These are phyloP conservation scores for Ypsolopha sequella DNA, from an alignment of 2,888 invertebrate species.

Conservation along the genomic window DNA sequence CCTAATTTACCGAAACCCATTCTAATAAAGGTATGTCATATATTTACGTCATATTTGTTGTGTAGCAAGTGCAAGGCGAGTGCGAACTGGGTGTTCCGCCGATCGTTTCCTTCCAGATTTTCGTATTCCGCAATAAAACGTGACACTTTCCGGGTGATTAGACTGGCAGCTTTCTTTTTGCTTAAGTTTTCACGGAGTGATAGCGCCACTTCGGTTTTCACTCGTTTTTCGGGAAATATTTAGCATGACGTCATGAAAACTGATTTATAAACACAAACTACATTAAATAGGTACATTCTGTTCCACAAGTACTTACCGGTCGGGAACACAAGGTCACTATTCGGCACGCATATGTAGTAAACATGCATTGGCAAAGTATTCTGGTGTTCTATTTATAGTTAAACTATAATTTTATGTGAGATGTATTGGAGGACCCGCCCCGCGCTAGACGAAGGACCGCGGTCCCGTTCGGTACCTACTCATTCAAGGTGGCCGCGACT, in stretches of 20 bases:
- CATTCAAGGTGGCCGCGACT: neutral
- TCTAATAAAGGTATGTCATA: slow-evolving; percentile 41
- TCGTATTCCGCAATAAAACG: slow-evolving; percentile 4
- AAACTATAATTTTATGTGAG: slow-evolving; percentile 28
- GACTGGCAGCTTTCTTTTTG: neutral
- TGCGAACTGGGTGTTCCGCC: slow-evolving; percentile 36
- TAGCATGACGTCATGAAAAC: slow-evolving; percentile 59
- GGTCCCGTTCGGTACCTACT: neutral
- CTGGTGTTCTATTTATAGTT: slow-evolving; percentile 52
- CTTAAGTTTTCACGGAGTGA: neutral
- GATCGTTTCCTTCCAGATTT: slow-evolving; percentile 19
- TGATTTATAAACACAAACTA: slow-evolving; percentile 58
- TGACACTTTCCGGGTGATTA: neutral
- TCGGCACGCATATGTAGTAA: slow-evolving; percentile 45
- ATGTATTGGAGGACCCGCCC: slow-evolving; percentile 49
- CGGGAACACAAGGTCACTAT: slow-evolving; percentile 56
- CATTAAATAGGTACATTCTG: slow-evolving; percentile 44
- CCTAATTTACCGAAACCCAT: neutral
- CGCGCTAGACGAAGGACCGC: slow-evolving; percentile 10
- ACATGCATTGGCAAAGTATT: slow-evolving; percentile 50
- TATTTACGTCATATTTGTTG: slow-evolving; percentile 39
- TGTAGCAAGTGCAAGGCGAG: slow-evolving; percentile 9
- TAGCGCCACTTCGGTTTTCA: slow-evolving; percentile 6
- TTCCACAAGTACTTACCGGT: slow-evolving; percentile 47
- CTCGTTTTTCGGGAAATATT: slow-evolving; percentile 35